Evolutionary conservation across 2,888 invertebrate genomes (phyloP).

Genomic region (Stenoptilia bipunctidactyla): DNA sequence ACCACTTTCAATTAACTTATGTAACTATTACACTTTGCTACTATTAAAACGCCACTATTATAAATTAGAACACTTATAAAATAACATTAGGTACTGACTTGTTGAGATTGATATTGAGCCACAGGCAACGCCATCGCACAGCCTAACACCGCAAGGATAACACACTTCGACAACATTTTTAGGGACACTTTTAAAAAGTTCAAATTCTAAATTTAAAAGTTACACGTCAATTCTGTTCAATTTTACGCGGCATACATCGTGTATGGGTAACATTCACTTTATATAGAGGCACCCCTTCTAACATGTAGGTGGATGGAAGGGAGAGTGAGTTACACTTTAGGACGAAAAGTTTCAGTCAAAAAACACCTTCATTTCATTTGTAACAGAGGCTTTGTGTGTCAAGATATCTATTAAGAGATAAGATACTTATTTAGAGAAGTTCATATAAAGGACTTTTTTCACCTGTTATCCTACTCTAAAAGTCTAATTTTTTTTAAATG

Average conservation of each 20-base stretch:
- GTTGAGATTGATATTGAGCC: slow-evolving; percentile 46
- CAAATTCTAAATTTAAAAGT: slow-evolving; percentile 21
- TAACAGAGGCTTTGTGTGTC: no score
- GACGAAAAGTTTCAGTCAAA: not conserved
- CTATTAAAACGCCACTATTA: no score
- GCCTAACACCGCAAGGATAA: slow-evolving; percentile 47
- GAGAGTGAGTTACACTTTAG: slow-evolving; percentile 1
- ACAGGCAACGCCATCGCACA: slow-evolving; percentile 36
- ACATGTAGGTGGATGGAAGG: not conserved
- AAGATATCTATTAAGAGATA: no score
- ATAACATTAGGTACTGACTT: slow-evolving; percentile 27
- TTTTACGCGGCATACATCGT: slow-evolving; percentile 45
- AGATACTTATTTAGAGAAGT: no score
- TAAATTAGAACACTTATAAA: no score
- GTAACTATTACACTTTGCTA: no score
- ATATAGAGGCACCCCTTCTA: slow-evolving; percentile 64
- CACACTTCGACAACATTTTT: slow-evolving; percentile 50
- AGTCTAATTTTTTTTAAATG: no score
- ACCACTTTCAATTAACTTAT: no score
- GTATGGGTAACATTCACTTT: slow-evolving; percentile 48
- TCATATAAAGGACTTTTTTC: no score
- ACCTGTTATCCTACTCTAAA: no score
- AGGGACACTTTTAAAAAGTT: slow-evolving; percentile 35
- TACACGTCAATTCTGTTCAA: slow-evolving; percentile 47
- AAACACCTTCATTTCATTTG: no score